Percentiles rank a stretch among this genome's conserved stretches.
Evolutionary conservation across 2,113 vertebrate species (phyloP).

Genomic region (Guaruba guarouba): DNA sequence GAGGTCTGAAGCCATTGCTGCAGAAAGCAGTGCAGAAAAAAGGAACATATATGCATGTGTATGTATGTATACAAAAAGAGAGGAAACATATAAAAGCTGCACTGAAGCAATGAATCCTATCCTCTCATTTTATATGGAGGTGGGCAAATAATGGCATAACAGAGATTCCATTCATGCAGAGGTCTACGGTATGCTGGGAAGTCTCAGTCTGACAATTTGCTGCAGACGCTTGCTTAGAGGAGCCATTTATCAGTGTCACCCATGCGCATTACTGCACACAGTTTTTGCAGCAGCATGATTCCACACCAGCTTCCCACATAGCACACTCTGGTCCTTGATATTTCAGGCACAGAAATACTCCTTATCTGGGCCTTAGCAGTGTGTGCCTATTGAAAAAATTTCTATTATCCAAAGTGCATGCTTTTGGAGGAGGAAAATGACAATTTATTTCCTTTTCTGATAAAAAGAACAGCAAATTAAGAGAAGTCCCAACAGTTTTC

Average conservation of each 20-base stretch:
- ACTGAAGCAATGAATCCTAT: constrained; percentile 40
- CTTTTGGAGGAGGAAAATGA: background rate
- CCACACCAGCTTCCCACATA: background rate
- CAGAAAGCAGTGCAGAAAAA: background rate
- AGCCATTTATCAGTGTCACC: constrained; percentile 65
- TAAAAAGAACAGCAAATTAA: background rate
- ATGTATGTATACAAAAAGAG: background rate
- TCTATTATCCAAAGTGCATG: background rate
- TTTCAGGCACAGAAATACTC: constrained; percentile 38
- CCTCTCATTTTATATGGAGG: constrained; percentile 17
- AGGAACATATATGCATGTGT: background rate
- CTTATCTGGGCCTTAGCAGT: constrained; percentile 30
- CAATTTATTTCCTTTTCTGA: background rate
- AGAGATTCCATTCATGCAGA: constrained; percentile 48
- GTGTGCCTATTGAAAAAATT: constrained; percentile 2
- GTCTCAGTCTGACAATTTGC: constrained; percentile 24
- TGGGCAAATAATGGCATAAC: constrained; percentile 28
- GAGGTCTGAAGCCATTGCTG: background rate
- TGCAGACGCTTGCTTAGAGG: constrained; percentile 9
- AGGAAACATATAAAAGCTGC: constrained; percentile 30
- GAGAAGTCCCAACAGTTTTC: background rate
- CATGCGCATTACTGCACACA: background rate
- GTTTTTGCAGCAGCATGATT: background rate
- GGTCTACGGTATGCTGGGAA: constrained; percentile 41
- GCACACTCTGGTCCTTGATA: background rate